These are phyloP conservation scores for Orthochromis indermauri DNA, from an alignment of 2,113 vertebrate genomes.

Conservation along the genomic window DNA sequence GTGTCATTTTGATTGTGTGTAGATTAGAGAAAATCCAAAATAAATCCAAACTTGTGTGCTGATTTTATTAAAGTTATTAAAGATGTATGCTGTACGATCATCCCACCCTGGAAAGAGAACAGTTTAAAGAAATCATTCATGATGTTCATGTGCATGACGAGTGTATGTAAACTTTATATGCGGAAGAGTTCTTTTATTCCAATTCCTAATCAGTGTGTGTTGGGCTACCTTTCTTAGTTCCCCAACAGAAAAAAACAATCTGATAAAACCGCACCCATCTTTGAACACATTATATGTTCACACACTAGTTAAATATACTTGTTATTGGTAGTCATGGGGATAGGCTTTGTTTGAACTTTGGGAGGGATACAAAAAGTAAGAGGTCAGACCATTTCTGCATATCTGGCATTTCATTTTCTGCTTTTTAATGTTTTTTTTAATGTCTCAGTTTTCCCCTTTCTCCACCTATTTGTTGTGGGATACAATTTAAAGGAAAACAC, in stretches of 20 bases:
- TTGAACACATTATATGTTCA: not conserved
- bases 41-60: not conserved
- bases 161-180: not conserved
- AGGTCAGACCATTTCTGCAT: not conserved
- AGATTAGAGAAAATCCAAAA: not conserved
- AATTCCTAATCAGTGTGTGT: not conserved
- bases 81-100: not conserved
- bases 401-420: not conserved
- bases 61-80: not conserved
- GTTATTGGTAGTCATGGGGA: not conserved
- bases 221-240: not conserved
- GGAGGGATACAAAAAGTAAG: not conserved
- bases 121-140: not conserved
- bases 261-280: not conserved
- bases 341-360: not conserved
- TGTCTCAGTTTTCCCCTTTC: not conserved
- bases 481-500: not conserved
- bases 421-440: not conserved
- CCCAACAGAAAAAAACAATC: not conserved
- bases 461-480: not conserved
- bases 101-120: not conserved
- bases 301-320: not conserved
- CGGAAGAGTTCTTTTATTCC: not conserved
- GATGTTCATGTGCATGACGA: not conserved
- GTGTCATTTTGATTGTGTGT: not conserved